phyloP scores from a whole-genome alignment of 2,113 vertebrate genomes.

The Pygoscelis adeliae region DNA sequence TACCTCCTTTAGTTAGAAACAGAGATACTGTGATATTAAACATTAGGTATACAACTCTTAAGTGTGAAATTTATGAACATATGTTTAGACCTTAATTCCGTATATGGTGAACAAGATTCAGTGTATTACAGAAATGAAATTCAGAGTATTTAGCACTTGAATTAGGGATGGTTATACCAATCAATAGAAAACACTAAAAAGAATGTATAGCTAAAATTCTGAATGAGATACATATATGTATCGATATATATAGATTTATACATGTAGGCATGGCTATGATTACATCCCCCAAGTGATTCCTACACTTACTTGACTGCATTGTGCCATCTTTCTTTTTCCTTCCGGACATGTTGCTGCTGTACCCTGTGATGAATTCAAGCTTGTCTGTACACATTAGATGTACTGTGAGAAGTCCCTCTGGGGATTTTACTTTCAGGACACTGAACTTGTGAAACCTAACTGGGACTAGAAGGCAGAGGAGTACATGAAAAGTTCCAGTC shows the following conservation, averaged over 20 bases:
- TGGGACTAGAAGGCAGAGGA: background rate
- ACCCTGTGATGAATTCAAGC: background rate
- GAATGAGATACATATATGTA: background rate
- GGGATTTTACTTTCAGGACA: background rate
- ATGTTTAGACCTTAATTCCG: background rate
- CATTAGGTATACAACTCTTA: background rate
- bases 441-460: background rate
- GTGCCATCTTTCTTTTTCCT: background rate
- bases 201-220: background rate
- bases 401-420: background rate
- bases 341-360: background rate
- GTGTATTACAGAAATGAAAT: background rate
- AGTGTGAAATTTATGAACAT: background rate
- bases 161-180: background rate
- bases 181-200: background rate
- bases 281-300: background rate
- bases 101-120: background rate
- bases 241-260: background rate
- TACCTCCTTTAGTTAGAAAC: background rate
- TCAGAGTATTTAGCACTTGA: background rate
- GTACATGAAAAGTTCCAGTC: background rate
- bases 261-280: background rate
- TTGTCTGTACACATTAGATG: background rate
- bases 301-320: background rate
- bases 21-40: background rate